Conservation (phyloP, 2,797 vertebrate species). For the Momotus momota region DNA sequence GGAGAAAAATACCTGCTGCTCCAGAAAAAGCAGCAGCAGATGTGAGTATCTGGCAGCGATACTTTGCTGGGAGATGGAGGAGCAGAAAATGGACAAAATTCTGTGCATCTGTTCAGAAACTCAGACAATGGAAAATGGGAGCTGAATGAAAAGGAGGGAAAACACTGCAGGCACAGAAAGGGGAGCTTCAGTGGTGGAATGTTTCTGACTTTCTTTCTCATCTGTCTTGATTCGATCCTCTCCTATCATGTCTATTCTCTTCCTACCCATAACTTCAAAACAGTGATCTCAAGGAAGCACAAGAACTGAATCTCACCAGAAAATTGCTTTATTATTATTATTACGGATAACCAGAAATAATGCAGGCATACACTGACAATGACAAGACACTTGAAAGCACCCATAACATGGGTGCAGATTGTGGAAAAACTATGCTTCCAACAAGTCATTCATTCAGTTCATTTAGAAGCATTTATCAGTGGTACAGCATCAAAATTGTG, state of each 20-base stretch:
- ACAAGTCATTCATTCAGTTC: neutral
- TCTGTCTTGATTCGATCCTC: neutral
- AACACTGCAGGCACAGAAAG: neutral
- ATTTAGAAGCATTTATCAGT: neutral
- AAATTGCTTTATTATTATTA: neutral
- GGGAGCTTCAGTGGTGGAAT: neutral
- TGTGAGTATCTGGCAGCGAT: conserved; percentile 36
- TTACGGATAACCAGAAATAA: neutral
- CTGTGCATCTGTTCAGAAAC: neutral
- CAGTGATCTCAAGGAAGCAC: neutral
- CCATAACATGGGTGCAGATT: neutral
- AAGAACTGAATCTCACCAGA: neutral
- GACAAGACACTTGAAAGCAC: neutral
- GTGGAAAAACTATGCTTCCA: neutral
- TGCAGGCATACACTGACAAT: neutral
- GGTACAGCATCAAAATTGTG: neutral
- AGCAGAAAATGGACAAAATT: conserved; percentile 6
- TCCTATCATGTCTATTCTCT: neutral
- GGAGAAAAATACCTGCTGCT: conserved; percentile 42
- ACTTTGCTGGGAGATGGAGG: conserved; percentile 9
- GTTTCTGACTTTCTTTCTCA: neutral
- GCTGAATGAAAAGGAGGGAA: neutral
- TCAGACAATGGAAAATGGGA: neutral
- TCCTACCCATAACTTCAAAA: neutral
- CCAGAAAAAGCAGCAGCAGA: conserved; percentile 58